Evolutionary conservation across 2,113 vertebrate species (phyloP), one percentile per base, ranked within the genome.

Genomic region (Cebus imitator): DNA sequence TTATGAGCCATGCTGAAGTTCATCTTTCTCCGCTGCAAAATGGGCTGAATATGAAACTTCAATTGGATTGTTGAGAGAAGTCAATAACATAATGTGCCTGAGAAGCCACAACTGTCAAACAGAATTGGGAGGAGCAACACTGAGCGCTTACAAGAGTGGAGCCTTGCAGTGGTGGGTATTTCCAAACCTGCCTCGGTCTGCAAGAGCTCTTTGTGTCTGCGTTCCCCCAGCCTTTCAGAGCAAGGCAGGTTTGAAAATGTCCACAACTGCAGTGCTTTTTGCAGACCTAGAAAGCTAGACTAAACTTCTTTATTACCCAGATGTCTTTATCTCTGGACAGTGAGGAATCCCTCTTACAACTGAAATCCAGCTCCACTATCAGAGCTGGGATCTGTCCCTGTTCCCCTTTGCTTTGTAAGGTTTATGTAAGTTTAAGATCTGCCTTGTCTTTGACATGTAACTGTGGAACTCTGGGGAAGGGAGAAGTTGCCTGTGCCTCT

Each of bases 11-110:
- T 30, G 37, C 37, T 48, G 80, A 96, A 72, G 8, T 68, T 89
- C 32, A 57, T 84, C 43, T 81, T 89, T 96, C 76, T 88, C 70
- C 66, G 85, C 76, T 68, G 61, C 57, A 72, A 91, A 85, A 27
- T 2, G 18, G 55, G 30, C 73, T 13, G 25, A 25, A 55, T 2
- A 35, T 3, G 52, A 48, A 17, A n/a, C 5, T 20, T 58, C 61
- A 64, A 4, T 0, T n/a, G 45, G 16, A 64, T 72, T 73, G 6
- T 25, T 61, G 17, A 70, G 35, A 80, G 80, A 83, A 37, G 43
- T 14, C 52, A 88, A 58, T 48, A 66, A 40, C 40, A 25, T 21
- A 32, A 3, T 1, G 6, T 0, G 3, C 76, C 64, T 81, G 40
- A 57, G 85, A 90, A 95, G 68, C 68, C 55, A 25, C 27, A 55